phyloP scores from a whole-genome alignment of 2,888 invertebrate species.

The Blera fallax region DNA sequence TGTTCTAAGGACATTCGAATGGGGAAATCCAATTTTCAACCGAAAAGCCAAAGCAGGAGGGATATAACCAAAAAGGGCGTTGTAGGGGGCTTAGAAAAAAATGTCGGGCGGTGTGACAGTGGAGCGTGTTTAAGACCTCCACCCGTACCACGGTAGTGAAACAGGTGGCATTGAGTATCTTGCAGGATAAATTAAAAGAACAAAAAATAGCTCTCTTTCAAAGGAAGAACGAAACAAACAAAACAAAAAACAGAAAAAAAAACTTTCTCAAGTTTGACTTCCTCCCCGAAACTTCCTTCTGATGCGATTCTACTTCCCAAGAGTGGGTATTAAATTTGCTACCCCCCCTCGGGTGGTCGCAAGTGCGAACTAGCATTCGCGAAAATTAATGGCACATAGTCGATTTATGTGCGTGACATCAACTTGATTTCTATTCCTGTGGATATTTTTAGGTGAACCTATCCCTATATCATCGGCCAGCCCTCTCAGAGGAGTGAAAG shows the following conservation, averaged over 20 bases:
- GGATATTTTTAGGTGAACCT: slow-evolving; percentile 40
- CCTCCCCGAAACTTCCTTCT: not conserved
- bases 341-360: not conserved
- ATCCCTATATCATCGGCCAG: not conserved
- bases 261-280: slow-evolving; percentile 52
- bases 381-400: slow-evolving; percentile 74
- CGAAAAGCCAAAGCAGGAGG: slow-evolving; percentile 53
- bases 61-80: slow-evolving; percentile 41
- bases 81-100: slow-evolving; percentile 8
- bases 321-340: slow-evolving; percentile 10
- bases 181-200: slow-evolving; percentile 36
- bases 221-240: not conserved
- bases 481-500: not conserved
- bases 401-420: slow-evolving; percentile 75
- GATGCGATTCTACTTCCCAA: not conserved
- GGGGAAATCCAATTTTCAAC: slow-evolving; percentile 67
- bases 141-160: slow-evolving; percentile 26
- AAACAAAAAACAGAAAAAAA: slow-evolving; percentile 12
- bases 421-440: slow-evolving; percentile 50
- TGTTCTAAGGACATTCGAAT: slow-evolving; percentile 63
- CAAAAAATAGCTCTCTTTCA: slow-evolving; percentile 2
- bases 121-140: slow-evolving; percentile 15
- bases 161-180: slow-evolving; percentile 66
- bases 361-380: slow-evolving; percentile 59
- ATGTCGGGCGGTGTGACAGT: slow-evolving; percentile 1